Evolutionary conservation across 2,888 invertebrate species (phyloP), one percentile per base, ranked within the genome.

Genomic region (Lepidonotus clava): DNA sequence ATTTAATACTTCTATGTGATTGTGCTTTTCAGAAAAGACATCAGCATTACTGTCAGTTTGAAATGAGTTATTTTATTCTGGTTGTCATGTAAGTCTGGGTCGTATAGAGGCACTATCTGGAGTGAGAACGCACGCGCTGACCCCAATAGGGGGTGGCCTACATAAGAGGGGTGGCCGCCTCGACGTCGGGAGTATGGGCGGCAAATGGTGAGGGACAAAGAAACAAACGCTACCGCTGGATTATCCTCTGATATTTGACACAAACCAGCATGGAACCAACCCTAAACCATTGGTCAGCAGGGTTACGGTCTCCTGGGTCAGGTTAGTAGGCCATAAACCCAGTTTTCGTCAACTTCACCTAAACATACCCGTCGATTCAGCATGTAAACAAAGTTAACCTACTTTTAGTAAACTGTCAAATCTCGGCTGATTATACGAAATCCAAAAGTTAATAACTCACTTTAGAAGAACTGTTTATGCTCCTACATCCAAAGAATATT

Each of bases 321-420:
- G 71, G 38, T 71, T 71, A 71, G 71, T 71, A 18, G 0, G 34
- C 21, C 36, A 18, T 34, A 38, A 38, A 71, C 14, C 21, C 36
- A 71, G 71, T 71, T 71, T 71, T 71, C 71, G 71, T 71, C 71
- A 71, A 71, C 14, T 71, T 71, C 56, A 46, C 46, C 46, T 11
- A 46, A 18, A 46, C 46, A 46, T 8, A 18, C 46, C 8, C 8
- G 56, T 28, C 1, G 5, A 66, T 0, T 71, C 11, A 34, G n/a
- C 71, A 38, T 36, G 71, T 71, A 71, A 71, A 71, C 71, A 71
- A 71, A 71, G 21, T 18, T 71, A 71, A 71, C 71, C 71, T 71
- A 71, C 36, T 71, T 71, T 71, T n/a, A 14, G 36, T n/a, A n/a
- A n/a, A n/a, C n/a, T n/a, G n/a, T n/a, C n/a, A n/a, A n/a, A n/a